Conservation (phyloP, 2,113 vertebrate genomes). For the Calypte anna region DNA sequence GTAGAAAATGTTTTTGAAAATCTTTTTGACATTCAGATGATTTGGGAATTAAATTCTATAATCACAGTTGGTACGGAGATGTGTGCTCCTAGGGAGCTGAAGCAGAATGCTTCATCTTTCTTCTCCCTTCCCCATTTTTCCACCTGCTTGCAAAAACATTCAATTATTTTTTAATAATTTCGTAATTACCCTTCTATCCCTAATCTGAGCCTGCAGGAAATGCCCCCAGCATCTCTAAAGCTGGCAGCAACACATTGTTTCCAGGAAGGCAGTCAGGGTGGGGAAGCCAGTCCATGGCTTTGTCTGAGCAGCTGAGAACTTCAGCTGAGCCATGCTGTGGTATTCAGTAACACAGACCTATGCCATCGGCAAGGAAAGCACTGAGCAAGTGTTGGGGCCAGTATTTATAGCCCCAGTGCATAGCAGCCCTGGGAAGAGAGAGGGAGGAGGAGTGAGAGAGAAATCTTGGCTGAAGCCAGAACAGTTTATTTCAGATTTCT, state of each 20-base stretch:
- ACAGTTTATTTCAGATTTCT: slow-evolving; percentile 31
- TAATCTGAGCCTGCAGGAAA: slow-evolving; percentile 65
- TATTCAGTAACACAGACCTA: slow-evolving; percentile 79
- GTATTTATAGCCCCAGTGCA: slow-evolving; percentile 80
- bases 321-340: slow-evolving; percentile 49
- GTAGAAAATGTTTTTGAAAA: not conserved
- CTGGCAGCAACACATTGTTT: slow-evolving; percentile 78
- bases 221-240: slow-evolving; percentile 71
- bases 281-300: slow-evolving; percentile 73
- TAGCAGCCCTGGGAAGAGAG: slow-evolving; percentile 50
- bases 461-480: slow-evolving; percentile 13
- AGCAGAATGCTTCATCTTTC: not conserved
- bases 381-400: slow-evolving; percentile 76
- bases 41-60: not conserved
- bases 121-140: not conserved
- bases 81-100: not conserved
- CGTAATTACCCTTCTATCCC: slow-evolving; percentile 62
- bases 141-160: slow-evolving; percentile 51
- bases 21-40: not conserved
- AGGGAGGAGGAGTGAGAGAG: not conserved
- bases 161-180: not conserved
- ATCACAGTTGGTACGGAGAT: not conserved
- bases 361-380: slow-evolving; percentile 66
- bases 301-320: slow-evolving; percentile 83
- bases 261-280: slow-evolving; percentile 74